A percentile compares a stretch with the other conserved stretches of the same genome.
Evolutionary conservation across 2,797 vertebrate genomes (phyloP).

Genomic region (Xiphophorus birchmanni): DNA sequence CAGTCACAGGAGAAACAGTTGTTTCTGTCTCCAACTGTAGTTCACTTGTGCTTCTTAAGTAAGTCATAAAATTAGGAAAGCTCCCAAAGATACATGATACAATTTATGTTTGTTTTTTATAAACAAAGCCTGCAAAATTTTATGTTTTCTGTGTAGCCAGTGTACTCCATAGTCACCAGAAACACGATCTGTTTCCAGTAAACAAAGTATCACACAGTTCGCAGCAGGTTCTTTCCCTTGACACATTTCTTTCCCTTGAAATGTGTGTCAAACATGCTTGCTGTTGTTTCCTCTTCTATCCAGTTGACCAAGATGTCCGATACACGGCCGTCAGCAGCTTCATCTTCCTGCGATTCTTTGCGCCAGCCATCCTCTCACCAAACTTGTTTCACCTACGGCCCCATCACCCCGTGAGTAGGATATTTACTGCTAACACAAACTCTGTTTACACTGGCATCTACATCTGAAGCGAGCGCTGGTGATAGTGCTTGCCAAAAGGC

Average conservation of each 20-base stretch:
- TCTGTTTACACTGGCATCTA: neutral
- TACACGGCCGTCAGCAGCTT: constrained; percentile 99
- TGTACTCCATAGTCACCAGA: neutral
- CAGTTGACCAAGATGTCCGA: constrained; percentile 93
- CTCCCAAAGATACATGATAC: neutral
- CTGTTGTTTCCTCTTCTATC: constrained; percentile 10
- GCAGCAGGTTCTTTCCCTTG: neutral
- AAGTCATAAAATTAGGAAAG: neutral
- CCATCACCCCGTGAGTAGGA: constrained; percentile 91
- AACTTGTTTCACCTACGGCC: constrained; percentile 96
- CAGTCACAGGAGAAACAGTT: constrained; percentile 17
- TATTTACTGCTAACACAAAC: neutral
- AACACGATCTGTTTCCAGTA: neutral
- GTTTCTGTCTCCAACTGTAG: neutral
- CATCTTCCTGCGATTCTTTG: constrained; percentile 98
- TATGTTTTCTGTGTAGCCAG: neutral
- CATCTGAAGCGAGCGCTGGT: neutral
- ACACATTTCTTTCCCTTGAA: neutral
- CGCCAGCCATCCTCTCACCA: constrained; percentile 97
- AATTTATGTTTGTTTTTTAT: neutral
- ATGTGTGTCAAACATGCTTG: neutral
- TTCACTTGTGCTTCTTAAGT: neutral
- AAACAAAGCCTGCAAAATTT: neutral
- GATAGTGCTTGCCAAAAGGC: neutral
- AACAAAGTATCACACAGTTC: neutral